phyloP scores from a whole-genome alignment of 2,797 vertebrate species.

The Mallotus villosus region DNA sequence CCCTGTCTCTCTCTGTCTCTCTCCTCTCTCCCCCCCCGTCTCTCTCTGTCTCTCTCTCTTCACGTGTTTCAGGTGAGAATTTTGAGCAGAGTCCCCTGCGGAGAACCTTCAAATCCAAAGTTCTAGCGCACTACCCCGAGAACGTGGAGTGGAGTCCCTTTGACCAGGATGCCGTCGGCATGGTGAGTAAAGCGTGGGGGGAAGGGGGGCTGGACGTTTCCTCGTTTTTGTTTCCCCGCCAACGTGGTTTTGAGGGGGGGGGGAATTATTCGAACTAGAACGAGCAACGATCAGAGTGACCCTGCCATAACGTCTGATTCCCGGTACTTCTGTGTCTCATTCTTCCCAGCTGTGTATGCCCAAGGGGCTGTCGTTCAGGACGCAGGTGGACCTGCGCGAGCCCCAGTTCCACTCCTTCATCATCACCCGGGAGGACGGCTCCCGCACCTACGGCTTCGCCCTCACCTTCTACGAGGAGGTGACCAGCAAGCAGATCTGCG shows the following conservation, averaged over 20 bases:
- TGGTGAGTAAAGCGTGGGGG: slow-evolving; percentile 76
- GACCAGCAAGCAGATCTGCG: slow-evolving; percentile 99
- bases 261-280: neutral
- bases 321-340: neutral
- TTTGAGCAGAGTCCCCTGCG: slow-evolving; percentile 98
- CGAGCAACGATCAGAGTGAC: neutral
- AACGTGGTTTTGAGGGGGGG: too few relatives aligned
- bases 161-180: slow-evolving; percentile 99
- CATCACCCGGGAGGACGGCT: slow-evolving; percentile 98
- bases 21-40: slow-evolving; percentile 35
- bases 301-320: neutral
- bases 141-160: slow-evolving; percentile 99
- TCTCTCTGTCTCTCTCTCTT: slow-evolving; percentile 44
- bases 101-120: slow-evolving; percentile 98
- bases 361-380: slow-evolving; percentile 89
- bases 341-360: slow-evolving; percentile 85
- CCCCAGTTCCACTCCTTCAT: slow-evolving; percentile 97
- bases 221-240: neutral
- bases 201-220: neutral
- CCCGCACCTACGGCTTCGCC: slow-evolving; percentile 94
- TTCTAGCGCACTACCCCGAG: slow-evolving; percentile 95
- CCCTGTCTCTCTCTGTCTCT: slow-evolving; percentile 35
- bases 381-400: slow-evolving; percentile 88
- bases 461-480: slow-evolving; percentile 99
- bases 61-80: slow-evolving; percentile 87